Evolutionary conservation across 37 sponge, comb jelly and placozoan genomes (phyloP), one percentile per base, ranked within the genome.

Genomic region (Ianthella basta): DNA sequence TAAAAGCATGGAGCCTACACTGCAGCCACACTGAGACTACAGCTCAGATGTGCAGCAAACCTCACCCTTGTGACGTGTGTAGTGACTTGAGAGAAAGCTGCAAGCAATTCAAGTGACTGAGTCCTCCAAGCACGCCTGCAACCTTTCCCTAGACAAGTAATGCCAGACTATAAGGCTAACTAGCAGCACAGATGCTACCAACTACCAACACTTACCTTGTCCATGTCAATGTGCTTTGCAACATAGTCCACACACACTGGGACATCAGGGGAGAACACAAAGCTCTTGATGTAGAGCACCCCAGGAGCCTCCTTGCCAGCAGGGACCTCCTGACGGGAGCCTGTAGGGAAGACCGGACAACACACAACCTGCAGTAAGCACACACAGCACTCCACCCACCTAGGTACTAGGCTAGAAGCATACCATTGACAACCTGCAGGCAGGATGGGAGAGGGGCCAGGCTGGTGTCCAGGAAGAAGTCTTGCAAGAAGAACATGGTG

Each of bases 171-270:
- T n/a, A n/a, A n/a, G n/a, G n/a, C n/a, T n/a, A n/a, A n/a, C n/a
- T n/a, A n/a, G n/a, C n/a, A n/a, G 32, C 78, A 75, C 78, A 75
- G 37, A 75, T 30, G 32, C 78, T 34, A 8, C 20, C 55, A 39
- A n/a, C 21, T 30, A 75, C 55, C 23, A 8, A 53, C 55, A 75
- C 86, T 81, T 69, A 96, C 89, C 66, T 89, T 59, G 15, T 89
- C 93, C 29, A 84, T 90, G 37, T 89, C 60, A 44, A 97, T 84
- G 25, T 92, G 70, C 61, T 95, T 97, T 20, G 91, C 90, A 59
- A 91, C 89, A 70, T 98, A 98, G 88, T 98, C 99, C 38, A 98
- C 89, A 21, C 94, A 69, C 55, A 98, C 88, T 35, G 93, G 96
- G 2, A 98, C 89, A 19, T 91, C 93, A 19, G 96, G 99, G 24